Base-by-base conservation (phyloP, 1,140 invertebrate species). In the Zeugodacus cucurbitae region DNA sequence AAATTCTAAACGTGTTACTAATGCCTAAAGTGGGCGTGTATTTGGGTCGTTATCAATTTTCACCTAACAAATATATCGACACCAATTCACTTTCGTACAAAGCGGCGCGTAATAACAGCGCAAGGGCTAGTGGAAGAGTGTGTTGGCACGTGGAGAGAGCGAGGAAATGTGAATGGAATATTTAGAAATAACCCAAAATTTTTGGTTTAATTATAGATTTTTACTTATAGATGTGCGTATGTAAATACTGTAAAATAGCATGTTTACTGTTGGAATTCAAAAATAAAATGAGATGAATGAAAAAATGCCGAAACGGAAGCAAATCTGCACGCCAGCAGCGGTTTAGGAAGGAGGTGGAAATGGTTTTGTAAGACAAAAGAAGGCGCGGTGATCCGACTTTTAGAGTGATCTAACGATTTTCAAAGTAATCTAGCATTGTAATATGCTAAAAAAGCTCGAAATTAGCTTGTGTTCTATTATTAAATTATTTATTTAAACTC, bases 51-150 rank as follows among this genome's bases (percentile, higher is more conserved):
- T 82, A 26, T 82, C 74, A 82, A 82, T 82, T 82, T 82, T 82
- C 74, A 82, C 74, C 74, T 82, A 29, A 82, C 74, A 82, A 82
- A 82, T 82, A 82, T 29, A 82, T 82, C 37, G 74, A 54, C 74
- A 48, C 74, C 34, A 20, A 48, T 48, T 37, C 67, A 14, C 67
- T 7, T 82, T 48, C 44, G 26, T 14, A 82, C n/a, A 48, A 26
- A 4, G 7, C 1, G 8, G 41, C 48, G 17, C 74, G 14, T 11
- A 48, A 82, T 7, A 54, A 29, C 17, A 70, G 26, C 14, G 6
- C 22, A 62, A 62, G 58, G 58, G 58, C 22, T n/a, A 10, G n/a
- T 1, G 26, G 58, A 17, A 32, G 29, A 34, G 29, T 32, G 6
- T 29, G n/a, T 26, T 8, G 11, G n/a, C 6, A 48, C 32, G 6